A percentile compares a stretch with the other conserved stretches of the same genome.
Evolutionary conservation across 2,888 invertebrate species (phyloP).

Genomic region (Cryptops parisi): DNA sequence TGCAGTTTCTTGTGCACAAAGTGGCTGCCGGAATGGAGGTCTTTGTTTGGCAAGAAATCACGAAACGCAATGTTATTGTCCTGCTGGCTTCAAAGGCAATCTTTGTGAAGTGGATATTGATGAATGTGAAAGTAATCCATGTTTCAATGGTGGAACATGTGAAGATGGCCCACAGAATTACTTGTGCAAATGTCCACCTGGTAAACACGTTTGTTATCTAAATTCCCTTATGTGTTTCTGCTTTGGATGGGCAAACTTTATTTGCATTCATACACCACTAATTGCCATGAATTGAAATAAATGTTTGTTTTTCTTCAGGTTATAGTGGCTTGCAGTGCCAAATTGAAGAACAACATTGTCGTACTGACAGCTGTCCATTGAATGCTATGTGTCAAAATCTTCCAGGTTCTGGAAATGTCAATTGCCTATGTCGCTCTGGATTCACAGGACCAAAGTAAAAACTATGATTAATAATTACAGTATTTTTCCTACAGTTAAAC

Average conservation of each 20-base stretch:
- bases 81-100: slow-evolving; percentile 83
- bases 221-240: too few species aligned
- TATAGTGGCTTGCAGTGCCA: slow-evolving; percentile 90
- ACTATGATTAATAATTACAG: background rate
- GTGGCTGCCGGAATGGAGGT: slow-evolving; percentile 79
- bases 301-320: slow-evolving; percentile 29
- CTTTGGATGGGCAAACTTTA: too few species aligned
- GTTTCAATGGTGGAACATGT: slow-evolving; percentile 84
- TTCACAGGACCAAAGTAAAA: slow-evolving; percentile 72
- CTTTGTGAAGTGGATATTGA: slow-evolving; percentile 90
- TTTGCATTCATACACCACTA: too few species aligned
- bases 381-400: slow-evolving; percentile 95
- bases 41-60: slow-evolving; percentile 80
- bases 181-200: slow-evolving; percentile 69
- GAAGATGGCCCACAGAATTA: slow-evolving; percentile 85
- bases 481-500: background rate
- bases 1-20: slow-evolving; percentile 74
- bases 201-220: too few species aligned
- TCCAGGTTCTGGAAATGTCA: slow-evolving; percentile 67
- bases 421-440: slow-evolving; percentile 85
- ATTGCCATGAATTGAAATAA: too few species aligned
- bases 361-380: slow-evolving; percentile 80
- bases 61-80: slow-evolving; percentile 79
- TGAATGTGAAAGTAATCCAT: slow-evolving; percentile 86
- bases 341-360: slow-evolving; percentile 77